These are phyloP conservation scores for Mactromeris polynyma DNA, from an alignment of 2,888 invertebrate genomes.

Conservation along the genomic window DNA sequence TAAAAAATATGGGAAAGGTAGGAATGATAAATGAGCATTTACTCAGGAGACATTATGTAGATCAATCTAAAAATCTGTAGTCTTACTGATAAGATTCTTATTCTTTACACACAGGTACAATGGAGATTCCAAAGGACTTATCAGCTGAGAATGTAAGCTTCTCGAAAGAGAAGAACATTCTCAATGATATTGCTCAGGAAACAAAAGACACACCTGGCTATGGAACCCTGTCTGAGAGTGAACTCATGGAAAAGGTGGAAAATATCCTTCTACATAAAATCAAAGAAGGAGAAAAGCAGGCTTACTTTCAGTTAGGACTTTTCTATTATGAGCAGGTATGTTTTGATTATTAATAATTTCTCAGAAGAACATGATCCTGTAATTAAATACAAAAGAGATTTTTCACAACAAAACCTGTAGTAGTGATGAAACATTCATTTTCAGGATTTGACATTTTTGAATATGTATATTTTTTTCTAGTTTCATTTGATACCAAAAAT, in stretches of 20 bases:
- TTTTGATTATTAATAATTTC: neutral
- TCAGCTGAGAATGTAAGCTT: slow-evolving; percentile 74
- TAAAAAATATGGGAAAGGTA: too few species aligned
- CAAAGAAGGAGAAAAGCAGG: slow-evolving; percentile 81
- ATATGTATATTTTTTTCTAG: too few species aligned
- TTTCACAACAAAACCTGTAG: too few species aligned
- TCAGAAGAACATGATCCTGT: neutral
- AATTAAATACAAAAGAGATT: too few species aligned
- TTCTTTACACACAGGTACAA: slow-evolving; percentile 22
- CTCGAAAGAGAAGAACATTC: slow-evolving; percentile 75
- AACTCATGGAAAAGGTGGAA: slow-evolving; percentile 85
- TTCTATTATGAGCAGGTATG: slow-evolving; percentile 86
- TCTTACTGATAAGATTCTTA: too few species aligned
- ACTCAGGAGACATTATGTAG: too few species aligned
- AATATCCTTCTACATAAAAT: slow-evolving; percentile 84
- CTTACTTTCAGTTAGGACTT: slow-evolving; percentile 86
- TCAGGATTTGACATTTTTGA: too few species aligned
- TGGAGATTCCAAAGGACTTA: slow-evolving; percentile 70
- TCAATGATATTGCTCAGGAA: slow-evolving; percentile 81
- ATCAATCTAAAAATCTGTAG: too few species aligned
- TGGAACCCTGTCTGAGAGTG: slow-evolving; percentile 79
- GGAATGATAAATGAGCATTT: too few species aligned
- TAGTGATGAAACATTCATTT: too few species aligned
- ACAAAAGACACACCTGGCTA: slow-evolving; percentile 74
- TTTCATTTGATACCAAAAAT: too few species aligned